These are phyloP conservation scores for Chlorospingus flavigularis DNA, from an alignment of 2,797 vertebrate species.

Conservation along the genomic window DNA sequence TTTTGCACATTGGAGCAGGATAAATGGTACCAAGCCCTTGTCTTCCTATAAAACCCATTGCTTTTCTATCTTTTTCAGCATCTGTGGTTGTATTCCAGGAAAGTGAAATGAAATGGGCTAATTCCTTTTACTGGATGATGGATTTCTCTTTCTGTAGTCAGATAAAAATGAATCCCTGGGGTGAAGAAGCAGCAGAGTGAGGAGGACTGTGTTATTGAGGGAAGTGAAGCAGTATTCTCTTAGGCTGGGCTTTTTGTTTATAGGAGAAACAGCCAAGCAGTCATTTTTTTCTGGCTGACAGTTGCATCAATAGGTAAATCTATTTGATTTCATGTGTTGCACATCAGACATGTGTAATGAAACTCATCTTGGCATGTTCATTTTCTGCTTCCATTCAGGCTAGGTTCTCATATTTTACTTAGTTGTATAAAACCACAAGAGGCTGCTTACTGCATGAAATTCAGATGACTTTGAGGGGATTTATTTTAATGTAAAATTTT, in stretches of 20 bases:
- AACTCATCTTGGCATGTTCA: conserved; percentile 13
- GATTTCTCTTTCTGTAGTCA: conserved; percentile 26
- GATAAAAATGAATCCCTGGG: not conserved
- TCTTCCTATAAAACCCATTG: not conserved
- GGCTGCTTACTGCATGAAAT: not conserved
- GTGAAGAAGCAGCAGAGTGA: not conserved
- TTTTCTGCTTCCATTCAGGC: not conserved
- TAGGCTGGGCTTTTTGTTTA: not conserved
- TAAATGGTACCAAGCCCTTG: not conserved
- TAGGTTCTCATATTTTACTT: not conserved
- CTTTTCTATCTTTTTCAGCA: not conserved
- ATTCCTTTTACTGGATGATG: conserved; percentile 13
- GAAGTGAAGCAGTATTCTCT: not conserved
- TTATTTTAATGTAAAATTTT: not conserved
- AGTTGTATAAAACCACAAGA: not conserved
- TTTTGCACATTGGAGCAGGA: not conserved
- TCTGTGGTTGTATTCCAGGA: not conserved
- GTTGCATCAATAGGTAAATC: not conserved
- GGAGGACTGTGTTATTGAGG: not conserved
- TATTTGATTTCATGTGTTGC: not conserved
- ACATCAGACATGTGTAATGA: not conserved
- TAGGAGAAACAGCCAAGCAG: not conserved
- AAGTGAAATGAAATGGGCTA: not conserved
- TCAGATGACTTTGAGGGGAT: not conserved
- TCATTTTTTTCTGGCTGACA: not conserved